Base-by-base conservation (phyloP, 2,888 invertebrate species). In the Eugnorisma glareosa region DNA sequence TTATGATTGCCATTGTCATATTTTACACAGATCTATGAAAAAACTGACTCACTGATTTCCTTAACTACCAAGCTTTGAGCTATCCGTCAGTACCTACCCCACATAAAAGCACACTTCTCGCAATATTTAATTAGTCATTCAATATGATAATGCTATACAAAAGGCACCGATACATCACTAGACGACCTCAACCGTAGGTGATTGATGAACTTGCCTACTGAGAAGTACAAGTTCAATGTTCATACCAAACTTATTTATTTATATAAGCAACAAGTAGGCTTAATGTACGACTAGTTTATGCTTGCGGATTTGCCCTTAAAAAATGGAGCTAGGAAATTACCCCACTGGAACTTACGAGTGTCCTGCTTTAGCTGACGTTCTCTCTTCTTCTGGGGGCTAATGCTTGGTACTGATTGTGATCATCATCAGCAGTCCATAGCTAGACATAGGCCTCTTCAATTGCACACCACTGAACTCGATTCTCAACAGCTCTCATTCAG, bases 71-170 rank as follows among this genome's bases (percentile, higher is more conserved):
- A 35, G 35, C 35, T 4, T 35, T 35, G 35, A 45, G 15, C 6
- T 15, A 28, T 35, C 11, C 13, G 1, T 35, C n/a, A 21, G 11
- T 35, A n/a, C 54, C 11, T n/a, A 21, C 2, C 2, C 28, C 8
- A 28, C 18, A 8, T 66, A 28, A 72, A 57, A 66, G 0, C 31
- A 21, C 63, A 45, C 21, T 8, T 35, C 21, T 59, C 24, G n/a
- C n/a, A 48, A 11, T 24, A 70, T 48, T 40, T 37, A 67, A 76
- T 40, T 66, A 67, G 31, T 31, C 68, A 77, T 63, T 68, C 67
- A 77, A 69, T 74, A 83, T 77, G 71, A 68, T 74, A 81, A 84
- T 73, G n/a, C 18, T n/a, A 24, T 40, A 63, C 67, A 67, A 64
- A 69, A 70, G 2, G 43, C n/a, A 35, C 18, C 77, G 59, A 83